Percentiles rank a stretch among this genome's conserved stretches.
Evolutionary conservation across 2,888 invertebrate genomes (phyloP).

Genomic region (Cerastis leucographa): DNA sequence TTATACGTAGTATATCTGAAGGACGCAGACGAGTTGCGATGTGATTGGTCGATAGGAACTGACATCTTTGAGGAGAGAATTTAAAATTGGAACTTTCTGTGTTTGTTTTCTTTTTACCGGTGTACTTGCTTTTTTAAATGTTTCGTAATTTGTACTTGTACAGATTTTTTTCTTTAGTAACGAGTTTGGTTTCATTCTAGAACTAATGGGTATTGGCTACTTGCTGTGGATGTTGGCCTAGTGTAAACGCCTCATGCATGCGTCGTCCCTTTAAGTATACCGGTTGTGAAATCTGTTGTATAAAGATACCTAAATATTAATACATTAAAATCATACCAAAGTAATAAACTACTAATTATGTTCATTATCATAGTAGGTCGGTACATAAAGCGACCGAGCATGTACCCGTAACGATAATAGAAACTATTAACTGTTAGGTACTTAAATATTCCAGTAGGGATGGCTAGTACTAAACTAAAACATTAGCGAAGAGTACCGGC

Average conservation of each 20-base stretch:
- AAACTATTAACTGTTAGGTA: constrained; percentile 62
- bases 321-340: constrained; percentile 43
- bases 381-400: constrained; percentile 47
- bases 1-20: background rate
- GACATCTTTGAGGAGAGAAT: too few species aligned
- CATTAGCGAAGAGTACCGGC: constrained; percentile 76
- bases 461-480: constrained; percentile 75
- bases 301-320: constrained; percentile 6
- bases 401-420: constrained; percentile 59
- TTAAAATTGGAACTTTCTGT: background rate
- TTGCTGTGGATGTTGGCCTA: background rate
- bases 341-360: constrained; percentile 31
- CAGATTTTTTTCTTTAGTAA: background rate
- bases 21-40: background rate
- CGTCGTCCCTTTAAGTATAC: background rate
- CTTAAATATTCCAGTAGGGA: constrained; percentile 65
- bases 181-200: background rate
- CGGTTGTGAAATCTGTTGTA: background rate
- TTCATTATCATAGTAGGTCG: constrained; percentile 29
- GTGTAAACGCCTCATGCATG: background rate
- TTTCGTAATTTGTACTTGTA: too few species aligned
- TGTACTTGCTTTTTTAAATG: background rate
- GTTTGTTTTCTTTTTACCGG: background rate
- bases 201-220: background rate
- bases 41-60: background rate